Percentiles rank a stretch among this genome's conserved stretches.
Evolutionary conservation across 2,113 vertebrate genomes (phyloP).

Genomic region (Carassius auratus): DNA sequence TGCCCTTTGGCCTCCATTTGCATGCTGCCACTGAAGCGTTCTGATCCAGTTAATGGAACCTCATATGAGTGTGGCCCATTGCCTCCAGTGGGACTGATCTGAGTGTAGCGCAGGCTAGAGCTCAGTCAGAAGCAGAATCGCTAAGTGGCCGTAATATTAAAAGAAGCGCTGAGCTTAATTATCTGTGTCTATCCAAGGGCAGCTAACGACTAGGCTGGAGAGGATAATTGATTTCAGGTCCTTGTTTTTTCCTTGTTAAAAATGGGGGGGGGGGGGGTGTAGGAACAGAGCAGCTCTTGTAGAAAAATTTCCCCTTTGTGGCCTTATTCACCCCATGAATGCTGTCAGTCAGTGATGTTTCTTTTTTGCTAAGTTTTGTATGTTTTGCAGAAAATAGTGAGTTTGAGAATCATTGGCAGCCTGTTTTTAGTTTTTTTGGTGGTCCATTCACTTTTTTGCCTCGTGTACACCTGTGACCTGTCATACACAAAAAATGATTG

Average conservation of each 20-base stretch:
- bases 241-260: constrained; percentile 49
- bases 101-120: constrained; percentile 51
- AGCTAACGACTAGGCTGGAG: constrained; percentile 74
- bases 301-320: constrained; percentile 11
- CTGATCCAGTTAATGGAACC: constrained; percentile 55
- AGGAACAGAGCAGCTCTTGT: not conserved
- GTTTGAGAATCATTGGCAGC: not conserved
- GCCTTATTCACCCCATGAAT: not conserved
- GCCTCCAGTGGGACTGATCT: constrained; percentile 56
- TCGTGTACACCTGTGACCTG: no score
- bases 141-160: constrained; percentile 56
- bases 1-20: constrained; percentile 35
- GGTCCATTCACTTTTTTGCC: not conserved
- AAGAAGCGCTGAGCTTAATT: constrained; percentile 71
- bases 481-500: no score
- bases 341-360: not conserved
- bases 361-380: not conserved
- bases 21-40: constrained; percentile 46
- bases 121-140: constrained; percentile 50
- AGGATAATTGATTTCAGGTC: constrained; percentile 78
- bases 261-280: constrained; percentile 15
- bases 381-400: not conserved
- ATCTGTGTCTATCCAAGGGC: constrained; percentile 77
- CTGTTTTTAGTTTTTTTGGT: not conserved
- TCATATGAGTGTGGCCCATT: constrained; percentile 55